Conservation (phyloP, 2,113 vertebrate species). For the Poeciliopsis retropinna region DNA sequence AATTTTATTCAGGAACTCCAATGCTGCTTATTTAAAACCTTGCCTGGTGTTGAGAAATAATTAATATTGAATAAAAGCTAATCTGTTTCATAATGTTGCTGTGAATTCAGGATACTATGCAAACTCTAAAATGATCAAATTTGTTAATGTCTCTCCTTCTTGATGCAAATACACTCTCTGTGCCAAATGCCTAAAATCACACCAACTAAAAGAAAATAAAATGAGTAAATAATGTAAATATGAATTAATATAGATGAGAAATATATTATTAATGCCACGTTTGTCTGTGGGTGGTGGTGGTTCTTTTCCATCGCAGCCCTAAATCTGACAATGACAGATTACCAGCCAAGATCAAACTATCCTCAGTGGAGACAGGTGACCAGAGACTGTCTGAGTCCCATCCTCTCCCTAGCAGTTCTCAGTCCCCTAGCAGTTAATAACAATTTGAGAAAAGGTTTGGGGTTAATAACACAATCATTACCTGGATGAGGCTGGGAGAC, state of each 20-base stretch:
- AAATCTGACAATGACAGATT: slow-evolving; percentile 75
- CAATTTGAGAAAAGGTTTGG: slow-evolving; percentile 74
- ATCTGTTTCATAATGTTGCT: too few relatives aligned
- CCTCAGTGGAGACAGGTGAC: slow-evolving; percentile 69
- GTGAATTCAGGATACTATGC: too few relatives aligned
- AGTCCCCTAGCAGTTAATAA: slow-evolving; percentile 77
- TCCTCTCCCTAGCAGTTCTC: too few relatives aligned
- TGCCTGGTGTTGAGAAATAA: too few relatives aligned
- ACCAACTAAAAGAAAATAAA: not conserved
- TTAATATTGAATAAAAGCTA: too few relatives aligned
- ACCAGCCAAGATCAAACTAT: slow-evolving; percentile 59
- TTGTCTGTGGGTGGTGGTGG: slow-evolving; percentile 22
- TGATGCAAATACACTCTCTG: not conserved
- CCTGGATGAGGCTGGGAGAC: slow-evolving; percentile 72
- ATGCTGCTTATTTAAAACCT: too few relatives aligned
- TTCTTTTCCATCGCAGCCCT: slow-evolving; percentile 14
- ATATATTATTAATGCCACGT: not conserved
- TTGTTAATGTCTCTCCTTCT: not conserved
- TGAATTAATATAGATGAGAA: not conserved
- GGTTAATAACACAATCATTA: slow-evolving; percentile 83
- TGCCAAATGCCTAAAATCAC: not conserved
- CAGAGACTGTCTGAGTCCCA: slow-evolving; percentile 75
- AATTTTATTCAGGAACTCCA: too few relatives aligned
- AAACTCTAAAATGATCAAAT: not conserved
- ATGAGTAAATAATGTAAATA: not conserved